Conservation (phyloP, 2,797 vertebrate species). For the Gila robusta region DNA sequence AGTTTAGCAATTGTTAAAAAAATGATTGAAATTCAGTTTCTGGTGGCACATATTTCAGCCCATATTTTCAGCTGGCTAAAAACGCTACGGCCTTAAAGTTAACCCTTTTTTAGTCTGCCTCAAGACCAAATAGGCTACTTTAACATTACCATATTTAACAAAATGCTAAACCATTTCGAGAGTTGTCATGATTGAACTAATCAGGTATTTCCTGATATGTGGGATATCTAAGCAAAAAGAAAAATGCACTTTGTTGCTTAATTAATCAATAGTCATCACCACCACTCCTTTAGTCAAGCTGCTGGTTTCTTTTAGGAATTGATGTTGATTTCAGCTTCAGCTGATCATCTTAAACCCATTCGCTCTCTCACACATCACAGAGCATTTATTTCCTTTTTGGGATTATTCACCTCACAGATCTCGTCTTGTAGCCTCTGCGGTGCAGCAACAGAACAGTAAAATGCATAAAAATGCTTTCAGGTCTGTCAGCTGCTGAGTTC, state of each 20-base stretch:
- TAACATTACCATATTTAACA: neutral
- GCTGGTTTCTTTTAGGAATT: neutral
- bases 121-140: too few relatives aligned
- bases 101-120: too few relatives aligned
- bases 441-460: slow-evolving; percentile 45
- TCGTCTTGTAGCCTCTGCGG: slow-evolving; percentile 28
- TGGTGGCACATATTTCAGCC: too few relatives aligned
- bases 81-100: too few relatives aligned
- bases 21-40: too few relatives aligned
- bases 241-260: neutral
- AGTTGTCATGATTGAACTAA: neutral
- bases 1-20: too few relatives aligned
- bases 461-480: slow-evolving; percentile 42
- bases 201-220: neutral
- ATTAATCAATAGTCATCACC: slow-evolving; percentile 21
- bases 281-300: slow-evolving; percentile 3
- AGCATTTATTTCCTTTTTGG: neutral
- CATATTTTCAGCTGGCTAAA: too few relatives aligned
- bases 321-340: slow-evolving; percentile 21
- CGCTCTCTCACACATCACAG: neutral
- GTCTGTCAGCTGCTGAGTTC: slow-evolving; percentile 16
- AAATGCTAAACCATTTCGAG: neutral
- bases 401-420: slow-evolving; percentile 19
- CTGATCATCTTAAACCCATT: slow-evolving; percentile 36
- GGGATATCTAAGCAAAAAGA: neutral